Evolutionary conservation across 2,797 vertebrate species (phyloP).

Genomic region (Cuculus canorus): DNA sequence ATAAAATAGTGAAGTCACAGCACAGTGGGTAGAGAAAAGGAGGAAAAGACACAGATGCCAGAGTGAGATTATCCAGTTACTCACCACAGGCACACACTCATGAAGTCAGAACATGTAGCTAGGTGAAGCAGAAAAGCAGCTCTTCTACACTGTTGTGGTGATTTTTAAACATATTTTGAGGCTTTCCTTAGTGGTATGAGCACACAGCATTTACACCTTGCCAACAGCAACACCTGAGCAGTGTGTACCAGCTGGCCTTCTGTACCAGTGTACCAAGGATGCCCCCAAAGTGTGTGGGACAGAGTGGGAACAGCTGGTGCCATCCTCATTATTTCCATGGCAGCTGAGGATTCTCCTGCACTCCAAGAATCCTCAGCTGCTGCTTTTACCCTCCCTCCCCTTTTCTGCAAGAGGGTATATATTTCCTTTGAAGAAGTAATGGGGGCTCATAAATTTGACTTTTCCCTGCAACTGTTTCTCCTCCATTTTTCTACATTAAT

Average conservation of each 20-base stretch:
- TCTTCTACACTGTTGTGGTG: neutral
- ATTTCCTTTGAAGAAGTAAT: conserved; percentile 59
- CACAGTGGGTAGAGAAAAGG: neutral
- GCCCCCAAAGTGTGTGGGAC: neutral
- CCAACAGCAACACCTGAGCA: conserved; percentile 29
- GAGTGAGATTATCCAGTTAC: conserved; percentile 6
- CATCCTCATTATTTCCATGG: conserved; percentile 29
- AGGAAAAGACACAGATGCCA: neutral
- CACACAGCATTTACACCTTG: neutral
- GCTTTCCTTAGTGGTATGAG: neutral
- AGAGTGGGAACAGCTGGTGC: conserved; percentile 55
- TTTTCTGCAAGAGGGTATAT: conserved; percentile 15
- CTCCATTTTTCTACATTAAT: conserved; percentile 36
- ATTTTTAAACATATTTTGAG: neutral
- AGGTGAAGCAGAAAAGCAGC: neutral
- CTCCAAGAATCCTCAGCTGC: conserved; percentile 62
- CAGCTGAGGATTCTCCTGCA: conserved; percentile 60
- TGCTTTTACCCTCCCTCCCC: conserved; percentile 1
- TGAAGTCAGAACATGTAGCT: neutral
- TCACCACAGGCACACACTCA: neutral
- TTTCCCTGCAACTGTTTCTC: conserved; percentile 13
- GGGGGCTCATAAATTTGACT: conserved; percentile 46
- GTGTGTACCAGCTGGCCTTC: neutral
- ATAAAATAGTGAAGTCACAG: neutral
- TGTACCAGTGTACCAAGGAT: too few species aligned